phyloP scores from a whole-genome alignment of 2,113 vertebrate genomes.

The Parotia lawesii region DNA sequence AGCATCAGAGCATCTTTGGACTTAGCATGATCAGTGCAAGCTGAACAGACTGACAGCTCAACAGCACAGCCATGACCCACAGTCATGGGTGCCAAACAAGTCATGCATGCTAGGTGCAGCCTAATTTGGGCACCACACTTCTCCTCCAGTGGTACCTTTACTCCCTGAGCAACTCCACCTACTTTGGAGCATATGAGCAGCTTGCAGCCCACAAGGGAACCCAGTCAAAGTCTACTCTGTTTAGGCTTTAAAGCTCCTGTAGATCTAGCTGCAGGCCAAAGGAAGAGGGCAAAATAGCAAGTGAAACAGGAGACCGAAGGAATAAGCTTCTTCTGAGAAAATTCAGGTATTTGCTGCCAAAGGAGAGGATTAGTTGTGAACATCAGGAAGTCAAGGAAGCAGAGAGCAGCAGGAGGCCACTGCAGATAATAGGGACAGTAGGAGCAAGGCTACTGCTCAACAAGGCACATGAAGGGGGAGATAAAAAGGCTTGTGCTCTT shows the following conservation, averaged over 20 bases:
- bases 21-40: not conserved
- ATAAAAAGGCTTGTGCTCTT: slow-evolving; percentile 26
- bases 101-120: fast-evolving
- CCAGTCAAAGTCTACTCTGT: not conserved
- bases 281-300: not conserved
- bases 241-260: not conserved
- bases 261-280: slow-evolving; percentile 7
- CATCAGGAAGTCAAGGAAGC: slow-evolving; percentile 40
- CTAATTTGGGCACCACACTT: not conserved
- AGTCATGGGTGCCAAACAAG: not conserved
- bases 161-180: slow-evolving; percentile 6
- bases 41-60: not conserved
- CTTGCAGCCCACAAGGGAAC: not conserved
- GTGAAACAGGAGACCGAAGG: not conserved
- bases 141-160: not conserved
- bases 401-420: slow-evolving; percentile 23
- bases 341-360: slow-evolving; percentile 39
- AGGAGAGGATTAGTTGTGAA: slow-evolving; percentile 37
- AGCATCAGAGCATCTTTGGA: not conserved
- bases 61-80: not conserved
- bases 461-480: not conserved
- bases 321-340: slow-evolving; percentile 11
- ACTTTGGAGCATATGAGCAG: not conserved
- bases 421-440: slow-evolving; percentile 41
- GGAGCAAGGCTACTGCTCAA: slow-evolving; percentile 5